These are phyloP conservation scores for Clarias macrocephalus DNA, from an alignment of 2,113 vertebrate species.

Conservation along the genomic window DNA sequence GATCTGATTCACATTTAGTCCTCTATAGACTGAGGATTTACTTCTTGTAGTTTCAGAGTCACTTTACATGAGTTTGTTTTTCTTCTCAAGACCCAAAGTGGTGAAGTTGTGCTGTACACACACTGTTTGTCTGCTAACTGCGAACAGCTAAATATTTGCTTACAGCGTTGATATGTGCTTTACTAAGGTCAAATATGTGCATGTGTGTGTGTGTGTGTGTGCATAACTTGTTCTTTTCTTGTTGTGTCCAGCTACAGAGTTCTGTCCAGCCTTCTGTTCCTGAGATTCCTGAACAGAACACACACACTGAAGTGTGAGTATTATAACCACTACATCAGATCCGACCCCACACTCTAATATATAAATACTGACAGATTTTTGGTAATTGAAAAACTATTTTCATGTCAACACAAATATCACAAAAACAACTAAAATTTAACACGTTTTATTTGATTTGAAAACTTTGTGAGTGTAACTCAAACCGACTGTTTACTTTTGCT, in stretches of 20 bases:
- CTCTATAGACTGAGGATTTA: not conserved
- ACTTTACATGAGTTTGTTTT: not conserved
- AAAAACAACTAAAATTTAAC: too few species aligned
- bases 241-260: slow-evolving; percentile 46
- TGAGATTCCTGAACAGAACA: slow-evolving; percentile 27
- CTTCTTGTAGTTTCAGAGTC: not conserved
- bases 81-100: not conserved
- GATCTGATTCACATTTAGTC: not conserved
- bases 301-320: slow-evolving; percentile 59
- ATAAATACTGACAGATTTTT: too few species aligned
- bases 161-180: not conserved
- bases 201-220: slow-evolving; percentile 3
- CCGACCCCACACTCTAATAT: too few species aligned
- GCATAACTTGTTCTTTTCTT: not conserved
- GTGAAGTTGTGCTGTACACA: not conserved
- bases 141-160: not conserved
- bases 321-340: not conserved
- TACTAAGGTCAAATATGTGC: not conserved
- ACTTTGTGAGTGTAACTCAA: too few species aligned
- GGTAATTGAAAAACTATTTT: too few species aligned
- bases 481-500: too few species aligned
- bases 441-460: too few species aligned
- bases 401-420: too few species aligned
- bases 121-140: not conserved
- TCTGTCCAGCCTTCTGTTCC: slow-evolving; percentile 8